A percentile compares a stretch with the other conserved stretches of the same genome.
These are phyloP conservation scores for Archocentrus centrarchus DNA, from an alignment of 2,113 vertebrate species.

Conservation along the genomic window DNA sequence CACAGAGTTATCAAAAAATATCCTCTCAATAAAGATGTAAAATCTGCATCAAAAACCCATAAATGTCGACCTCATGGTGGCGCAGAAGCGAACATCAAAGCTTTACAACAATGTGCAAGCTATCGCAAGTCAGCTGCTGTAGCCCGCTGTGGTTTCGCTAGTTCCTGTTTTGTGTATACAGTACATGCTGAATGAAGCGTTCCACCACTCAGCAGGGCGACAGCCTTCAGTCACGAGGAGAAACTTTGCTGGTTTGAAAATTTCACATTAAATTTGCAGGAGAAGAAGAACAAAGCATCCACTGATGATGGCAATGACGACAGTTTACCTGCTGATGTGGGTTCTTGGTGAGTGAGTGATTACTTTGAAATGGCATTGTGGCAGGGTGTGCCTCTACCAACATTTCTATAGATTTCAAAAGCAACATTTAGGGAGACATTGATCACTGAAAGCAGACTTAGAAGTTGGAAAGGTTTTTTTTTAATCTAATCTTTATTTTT, in stretches of 20 bases:
- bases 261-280: not conserved
- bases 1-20: not conserved
- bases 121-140: not conserved
- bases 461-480: not conserved
- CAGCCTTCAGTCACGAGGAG: not conserved
- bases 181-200: not conserved
- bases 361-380: not conserved
- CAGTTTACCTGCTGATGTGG: slow-evolving; percentile 32
- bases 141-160: not conserved
- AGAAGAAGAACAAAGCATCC: not conserved
- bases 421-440: not conserved
- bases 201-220: not conserved
- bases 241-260: not conserved
- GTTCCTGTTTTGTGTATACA: not conserved
- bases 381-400: not conserved
- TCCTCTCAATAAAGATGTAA: not conserved
- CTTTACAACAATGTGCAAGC: not conserved
- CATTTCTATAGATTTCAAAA: not conserved
- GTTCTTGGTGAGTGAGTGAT: slow-evolving; percentile 38
- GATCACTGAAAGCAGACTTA: not conserved
- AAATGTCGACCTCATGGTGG: not conserved
- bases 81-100: not conserved
- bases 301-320: not conserved
- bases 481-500: not conserved
- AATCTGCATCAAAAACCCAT: not conserved